These are phyloP conservation scores for Ectemnius cavifrons DNA, from an alignment of 2,888 invertebrate species.

Conservation along the genomic window DNA sequence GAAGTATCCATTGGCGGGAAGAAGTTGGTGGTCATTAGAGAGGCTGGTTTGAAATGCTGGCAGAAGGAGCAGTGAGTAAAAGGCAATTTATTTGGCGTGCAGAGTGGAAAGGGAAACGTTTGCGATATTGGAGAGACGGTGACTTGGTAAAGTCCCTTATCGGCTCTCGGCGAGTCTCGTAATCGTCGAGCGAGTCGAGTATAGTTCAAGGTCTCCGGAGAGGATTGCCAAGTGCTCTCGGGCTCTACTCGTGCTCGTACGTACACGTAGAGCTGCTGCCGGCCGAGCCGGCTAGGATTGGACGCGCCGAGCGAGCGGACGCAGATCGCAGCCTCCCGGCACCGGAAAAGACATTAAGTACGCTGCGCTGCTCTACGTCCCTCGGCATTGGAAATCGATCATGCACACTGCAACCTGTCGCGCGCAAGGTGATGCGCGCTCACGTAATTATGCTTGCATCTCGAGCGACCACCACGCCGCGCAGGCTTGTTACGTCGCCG, in stretches of 20 bases:
- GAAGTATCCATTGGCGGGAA: too few relatives aligned
- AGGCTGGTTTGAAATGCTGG: too few relatives aligned
- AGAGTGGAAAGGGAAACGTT: slow-evolving; percentile 19
- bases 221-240: slow-evolving; percentile 50
- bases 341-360: slow-evolving; percentile 48
- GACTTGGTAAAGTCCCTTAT: slow-evolving; percentile 41
- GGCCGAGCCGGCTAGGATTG: neutral
- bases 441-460: slow-evolving; percentile 23
- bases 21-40: too few relatives aligned
- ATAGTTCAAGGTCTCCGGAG: slow-evolving; percentile 46
- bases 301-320: slow-evolving; percentile 11
- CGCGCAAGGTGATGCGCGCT: slow-evolving; percentile 22
- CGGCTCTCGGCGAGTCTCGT: slow-evolving; percentile 38
- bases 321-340: slow-evolving; percentile 44
- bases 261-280: neutral
- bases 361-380: slow-evolving; percentile 28
- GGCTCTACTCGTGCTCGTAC: slow-evolving; percentile 25
- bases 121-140: slow-evolving; percentile 28
- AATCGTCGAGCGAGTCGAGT: slow-evolving; percentile 34
- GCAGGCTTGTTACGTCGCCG: slow-evolving; percentile 9
- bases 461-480: slow-evolving; percentile 10
- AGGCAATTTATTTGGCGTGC: neutral
- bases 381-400: slow-evolving; percentile 59
- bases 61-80: too few relatives aligned
- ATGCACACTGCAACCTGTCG: slow-evolving; percentile 21